A percentile compares a stretch with the other conserved stretches of the same genome.
These are phyloP conservation scores for Rhodinocichla rosea DNA, from an alignment of 2,113 vertebrate genomes.

Conservation along the genomic window DNA sequence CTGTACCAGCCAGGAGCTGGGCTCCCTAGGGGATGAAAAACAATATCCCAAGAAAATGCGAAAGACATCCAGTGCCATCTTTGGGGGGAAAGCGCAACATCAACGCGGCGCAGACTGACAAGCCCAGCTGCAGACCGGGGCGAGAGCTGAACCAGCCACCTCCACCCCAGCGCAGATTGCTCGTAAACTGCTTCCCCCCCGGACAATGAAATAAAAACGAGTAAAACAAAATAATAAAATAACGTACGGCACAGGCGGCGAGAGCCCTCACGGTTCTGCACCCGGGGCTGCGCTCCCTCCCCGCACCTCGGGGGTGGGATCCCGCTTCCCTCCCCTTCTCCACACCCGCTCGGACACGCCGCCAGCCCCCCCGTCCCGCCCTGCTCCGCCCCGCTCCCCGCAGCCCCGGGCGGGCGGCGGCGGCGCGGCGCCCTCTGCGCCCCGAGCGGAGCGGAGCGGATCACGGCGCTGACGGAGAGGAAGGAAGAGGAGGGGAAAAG, in stretches of 20 bases:
- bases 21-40: neutral
- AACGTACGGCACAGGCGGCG: neutral
- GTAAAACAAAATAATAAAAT: neutral
- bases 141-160: neutral
- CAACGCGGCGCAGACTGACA: neutral
- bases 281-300: neutral
- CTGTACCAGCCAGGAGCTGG: neutral
- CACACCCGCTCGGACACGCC: neutral
- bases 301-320: neutral
- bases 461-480: constrained; percentile 57
- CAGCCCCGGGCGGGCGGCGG: neutral
- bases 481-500: constrained; percentile 70
- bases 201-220: neutral
- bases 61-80: constrained; percentile 50
- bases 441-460: constrained; percentile 27
- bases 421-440: constrained; percentile 54
- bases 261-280: neutral
- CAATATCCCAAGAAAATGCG: neutral
- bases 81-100: constrained; percentile 14
- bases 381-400: neutral
- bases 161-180: neutral
- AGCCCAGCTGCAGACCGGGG: neutral
- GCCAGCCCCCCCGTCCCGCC: neutral
- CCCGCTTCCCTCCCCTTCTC: neutral
- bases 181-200: neutral